phyloP scores from a whole-genome alignment of 2,888 invertebrate species.

The Caradrina clavipalpis region DNA sequence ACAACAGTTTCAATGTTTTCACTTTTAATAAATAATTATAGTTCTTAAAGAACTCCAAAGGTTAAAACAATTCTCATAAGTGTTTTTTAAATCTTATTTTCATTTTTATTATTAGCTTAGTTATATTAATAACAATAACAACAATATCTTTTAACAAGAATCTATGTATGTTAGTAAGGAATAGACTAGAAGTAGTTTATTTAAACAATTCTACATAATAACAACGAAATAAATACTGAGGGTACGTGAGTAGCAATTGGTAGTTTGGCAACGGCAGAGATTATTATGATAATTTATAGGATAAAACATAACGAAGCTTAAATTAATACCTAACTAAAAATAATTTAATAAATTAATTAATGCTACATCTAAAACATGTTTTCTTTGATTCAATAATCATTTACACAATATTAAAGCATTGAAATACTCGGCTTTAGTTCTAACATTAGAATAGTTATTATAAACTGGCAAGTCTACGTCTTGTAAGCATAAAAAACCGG shows the following conservation, averaged over 20 bases:
- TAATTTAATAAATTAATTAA: slow-evolving; percentile 7
- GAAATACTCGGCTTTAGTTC: neutral
- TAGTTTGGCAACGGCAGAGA: neutral
- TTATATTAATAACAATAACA: neutral
- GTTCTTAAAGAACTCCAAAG: no score
- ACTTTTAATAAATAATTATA: no score
- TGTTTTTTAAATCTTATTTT: no score
- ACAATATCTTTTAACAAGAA: neutral
- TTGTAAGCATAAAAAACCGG: neutral
- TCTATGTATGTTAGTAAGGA: slow-evolving; percentile 1
- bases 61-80: no score
- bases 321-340: neutral
- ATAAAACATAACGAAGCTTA: neutral
- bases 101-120: neutral
- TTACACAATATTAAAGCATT: slow-evolving; percentile 31
- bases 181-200: slow-evolving; percentile 20
- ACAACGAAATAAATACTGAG: slow-evolving; percentile 1
- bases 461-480: slow-evolving; percentile 40
- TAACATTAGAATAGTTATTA: slow-evolving; percentile 6
- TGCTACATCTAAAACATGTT: neutral
- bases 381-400: neutral
- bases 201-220: neutral
- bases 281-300: no score
- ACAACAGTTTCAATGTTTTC: neutral
- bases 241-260: neutral